These are phyloP conservation scores for Piezodorus guildinii DNA, from an alignment of 1,140 invertebrate genomes.

Conservation along the genomic window DNA sequence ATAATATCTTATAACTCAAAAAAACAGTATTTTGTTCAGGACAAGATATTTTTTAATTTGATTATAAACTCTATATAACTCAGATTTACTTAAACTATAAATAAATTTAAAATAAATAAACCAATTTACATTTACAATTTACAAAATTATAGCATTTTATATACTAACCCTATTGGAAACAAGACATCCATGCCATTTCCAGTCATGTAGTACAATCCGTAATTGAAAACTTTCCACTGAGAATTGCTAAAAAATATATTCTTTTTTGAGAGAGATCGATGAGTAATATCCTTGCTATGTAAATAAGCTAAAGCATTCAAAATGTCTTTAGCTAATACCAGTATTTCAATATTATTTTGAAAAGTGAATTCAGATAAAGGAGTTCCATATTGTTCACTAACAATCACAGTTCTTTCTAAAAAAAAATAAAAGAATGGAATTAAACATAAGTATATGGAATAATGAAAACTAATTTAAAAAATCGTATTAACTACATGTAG, in stretches of 20 bases:
- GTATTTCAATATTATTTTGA: conserved; percentile 41
- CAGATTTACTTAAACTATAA: too few relatives aligned
- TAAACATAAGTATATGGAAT: neutral
- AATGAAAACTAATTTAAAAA: neutral
- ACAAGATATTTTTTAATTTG: too few relatives aligned
- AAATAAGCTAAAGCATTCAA: conserved; percentile 62
- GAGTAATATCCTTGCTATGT: conserved; percentile 59
- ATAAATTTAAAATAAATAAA: too few relatives aligned
- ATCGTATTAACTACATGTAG: neutral
- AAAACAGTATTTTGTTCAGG: too few relatives aligned
- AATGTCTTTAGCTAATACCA: conserved; percentile 53
- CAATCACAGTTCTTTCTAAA: conserved; percentile 79
- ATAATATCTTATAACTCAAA: too few relatives aligned
- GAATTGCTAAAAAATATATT: conserved; percentile 68
- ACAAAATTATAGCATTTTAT: too few relatives aligned
- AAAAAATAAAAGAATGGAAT: conserved; percentile 29
- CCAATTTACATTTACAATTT: too few relatives aligned
- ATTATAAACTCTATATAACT: too few relatives aligned
- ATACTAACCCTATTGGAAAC: conserved; percentile 78
- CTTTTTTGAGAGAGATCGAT: conserved; percentile 67
- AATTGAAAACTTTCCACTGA: conserved; percentile 74
- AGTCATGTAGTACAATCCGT: conserved; percentile 87
- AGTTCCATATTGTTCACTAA: conserved; percentile 72
- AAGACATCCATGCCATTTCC: conserved; percentile 68
- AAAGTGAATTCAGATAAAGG: conserved; percentile 37